Conservation (phyloP, 64 coral and sea anemone genomes). For the Montipora sp. region DNA sequence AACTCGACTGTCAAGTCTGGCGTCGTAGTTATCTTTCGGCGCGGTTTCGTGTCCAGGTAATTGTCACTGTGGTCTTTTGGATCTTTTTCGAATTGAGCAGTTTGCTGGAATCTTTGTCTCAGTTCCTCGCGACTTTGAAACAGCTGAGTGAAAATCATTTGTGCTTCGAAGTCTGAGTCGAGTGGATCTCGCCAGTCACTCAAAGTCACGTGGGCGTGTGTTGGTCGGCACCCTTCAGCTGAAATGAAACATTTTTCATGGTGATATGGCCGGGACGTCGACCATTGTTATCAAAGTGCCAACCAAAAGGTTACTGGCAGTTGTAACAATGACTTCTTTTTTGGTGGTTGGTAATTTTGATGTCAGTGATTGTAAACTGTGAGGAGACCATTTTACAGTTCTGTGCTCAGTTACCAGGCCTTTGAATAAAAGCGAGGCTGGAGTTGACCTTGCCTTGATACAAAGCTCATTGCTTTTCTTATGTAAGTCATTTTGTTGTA, state of each 20-base stretch:
- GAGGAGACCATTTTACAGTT: too few relatives aligned
- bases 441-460: too few relatives aligned
- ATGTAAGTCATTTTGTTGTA: too few relatives aligned
- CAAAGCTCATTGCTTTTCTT: too few relatives aligned
- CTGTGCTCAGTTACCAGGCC: too few relatives aligned
- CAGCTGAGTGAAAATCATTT: conserved; percentile 90
- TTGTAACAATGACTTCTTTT: too few relatives aligned
- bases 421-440: too few relatives aligned
- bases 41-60: not conserved
- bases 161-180: conserved; percentile 85
- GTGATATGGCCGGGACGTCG: too few relatives aligned
- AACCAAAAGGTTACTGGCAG: too few relatives aligned
- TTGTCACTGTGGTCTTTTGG: not conserved
- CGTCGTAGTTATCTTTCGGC: not conserved
- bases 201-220: conserved; percentile 74
- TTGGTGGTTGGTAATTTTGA: too few relatives aligned
- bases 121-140: conserved; percentile 77
- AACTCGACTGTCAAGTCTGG: not conserved
- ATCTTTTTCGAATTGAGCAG: conserved; percentile 17
- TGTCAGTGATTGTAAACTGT: too few relatives aligned
- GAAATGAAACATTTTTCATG: not conserved
- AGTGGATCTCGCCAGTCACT: conserved; percentile 98
- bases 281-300: too few relatives aligned
- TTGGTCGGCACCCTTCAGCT: conserved; percentile 83
- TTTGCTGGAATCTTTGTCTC: conserved; percentile 51